Evolutionary conservation across 2,797 vertebrate species (phyloP).

Genomic region (Tiaroga cobitis): DNA sequence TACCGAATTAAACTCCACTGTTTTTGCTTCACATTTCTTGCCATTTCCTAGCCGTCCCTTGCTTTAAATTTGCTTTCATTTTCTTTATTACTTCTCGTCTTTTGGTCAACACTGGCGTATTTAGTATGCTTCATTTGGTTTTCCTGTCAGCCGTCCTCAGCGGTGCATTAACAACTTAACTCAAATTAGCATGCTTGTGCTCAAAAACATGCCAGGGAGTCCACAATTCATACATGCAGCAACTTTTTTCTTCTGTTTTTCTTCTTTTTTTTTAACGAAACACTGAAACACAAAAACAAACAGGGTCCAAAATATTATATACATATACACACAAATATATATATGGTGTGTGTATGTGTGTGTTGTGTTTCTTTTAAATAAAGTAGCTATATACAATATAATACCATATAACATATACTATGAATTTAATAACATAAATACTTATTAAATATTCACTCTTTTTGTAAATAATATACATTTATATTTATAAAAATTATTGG

Average conservation of each 20-base stretch:
- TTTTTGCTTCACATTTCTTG: slow-evolving; percentile 80
- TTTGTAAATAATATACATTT: background rate
- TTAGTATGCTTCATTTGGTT: slow-evolving; percentile 73
- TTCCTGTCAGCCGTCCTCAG: slow-evolving; percentile 74
- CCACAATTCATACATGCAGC: background rate
- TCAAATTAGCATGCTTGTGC: slow-evolving; percentile 72
- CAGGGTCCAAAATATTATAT: background rate
- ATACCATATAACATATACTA: too few species aligned
- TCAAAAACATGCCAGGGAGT: slow-evolving; percentile 43
- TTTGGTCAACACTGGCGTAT: slow-evolving; percentile 56
- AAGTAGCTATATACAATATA: too few species aligned
- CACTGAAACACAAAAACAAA: background rate
- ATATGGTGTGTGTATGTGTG: too few species aligned
- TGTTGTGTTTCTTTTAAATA: too few species aligned
- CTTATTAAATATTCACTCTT: background rate
- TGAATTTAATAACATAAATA: background rate
- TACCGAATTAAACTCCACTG: slow-evolving; percentile 82
- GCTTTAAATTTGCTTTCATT: slow-evolving; percentile 48
- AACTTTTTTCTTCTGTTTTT: background rate
- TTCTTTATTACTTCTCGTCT: slow-evolving; percentile 53
- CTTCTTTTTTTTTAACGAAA: background rate
- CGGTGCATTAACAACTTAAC: slow-evolving; percentile 70
- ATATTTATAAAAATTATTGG: background rate
- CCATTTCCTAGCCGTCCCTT: slow-evolving; percentile 60
- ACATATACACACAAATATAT: too few species aligned